Evolutionary conservation across 1,140 invertebrate species (phyloP).

Genomic region (Stegodyphus dumicola): DNA sequence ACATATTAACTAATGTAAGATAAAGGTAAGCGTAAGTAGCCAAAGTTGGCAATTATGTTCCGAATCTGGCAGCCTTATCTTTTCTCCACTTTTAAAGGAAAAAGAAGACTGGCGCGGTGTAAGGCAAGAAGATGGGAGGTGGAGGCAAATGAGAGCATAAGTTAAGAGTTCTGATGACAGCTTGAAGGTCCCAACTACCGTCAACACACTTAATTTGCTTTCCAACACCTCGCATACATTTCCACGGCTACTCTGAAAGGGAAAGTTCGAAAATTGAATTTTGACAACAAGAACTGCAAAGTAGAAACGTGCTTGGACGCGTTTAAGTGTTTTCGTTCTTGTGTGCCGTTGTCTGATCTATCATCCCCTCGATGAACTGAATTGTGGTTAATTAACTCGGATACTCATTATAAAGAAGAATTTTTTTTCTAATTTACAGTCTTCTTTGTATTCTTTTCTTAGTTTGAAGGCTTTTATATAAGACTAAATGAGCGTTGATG

Average conservation of each 20-base stretch:
- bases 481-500: too few species aligned
- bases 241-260: slow-evolving; percentile 5
- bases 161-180: slow-evolving; percentile 42
- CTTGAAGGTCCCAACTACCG: slow-evolving; percentile 42
- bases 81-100: not conserved
- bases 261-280: slow-evolving; percentile 44
- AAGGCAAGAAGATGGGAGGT: not conserved
- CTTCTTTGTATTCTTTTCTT: too few species aligned
- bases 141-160: slow-evolving; percentile 35
- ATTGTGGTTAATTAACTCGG: too few species aligned
- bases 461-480: too few species aligned
- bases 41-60: not conserved
- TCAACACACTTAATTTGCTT: slow-evolving; percentile 51
- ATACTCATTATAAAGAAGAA: too few species aligned
- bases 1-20: too few species aligned
- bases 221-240: slow-evolving; percentile 10
- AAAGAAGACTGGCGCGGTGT: not conserved
- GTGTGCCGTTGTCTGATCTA: too few species aligned
- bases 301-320: not conserved
- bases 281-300: not conserved
- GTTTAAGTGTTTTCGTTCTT: not conserved
- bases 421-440: too few species aligned
- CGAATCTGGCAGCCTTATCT: not conserved
- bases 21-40: not conserved
- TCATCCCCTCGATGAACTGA: too few species aligned